Evolutionary conservation across 2,113 vertebrate species (phyloP), one percentile per base, ranked within the genome.

Genomic region (Paraplagusia blochii): DNA sequence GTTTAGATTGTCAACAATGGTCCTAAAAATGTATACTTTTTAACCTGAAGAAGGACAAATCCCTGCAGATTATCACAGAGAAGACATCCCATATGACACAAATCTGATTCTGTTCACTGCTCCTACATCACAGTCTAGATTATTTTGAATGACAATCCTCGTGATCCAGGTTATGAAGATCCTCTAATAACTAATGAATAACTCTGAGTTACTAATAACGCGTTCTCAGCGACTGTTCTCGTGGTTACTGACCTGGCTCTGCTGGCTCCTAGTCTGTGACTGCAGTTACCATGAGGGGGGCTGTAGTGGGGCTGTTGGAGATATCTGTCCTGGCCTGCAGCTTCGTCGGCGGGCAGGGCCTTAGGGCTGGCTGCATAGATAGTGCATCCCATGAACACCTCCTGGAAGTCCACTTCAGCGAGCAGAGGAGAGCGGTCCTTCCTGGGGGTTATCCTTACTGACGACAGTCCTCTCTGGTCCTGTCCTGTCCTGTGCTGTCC

Each of bases 301-400:
- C 76, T 74, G 52, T 68, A 72, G 52, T 78, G 73, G 36, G 62
- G 63, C 7, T 73, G 72, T 58, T 68, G 85, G 78, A 68, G 77
- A 72, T 81, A 84, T 46, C 68, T 56, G 72, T 84, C 82, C 78
- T 76, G 79, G 59, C 81, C 76, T n/a, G 74, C 66, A 74, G 75
- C 82, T 82, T 88, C 85, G 62, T 88, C 88, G 4, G 71, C 79
- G 5, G 86, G 82, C 74, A 86, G 87, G 81, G 83, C 88, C 84
- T 90, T 85, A 77, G 88, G 85, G 79, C 88, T 89, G 76, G 87
- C 85, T 53, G 89, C 89, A 62, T 90, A 88, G 68, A 88, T 88
- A 70, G 85, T 87, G 87, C 89, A 90, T 89, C 89, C 87, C 86
- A 90, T 88, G 77, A 89, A 88, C 81, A 69, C 80, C 72, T 64